Evolutionary conservation across 2,113 vertebrate species (phyloP).

Genomic region (Copsychus sechellarum): DNA sequence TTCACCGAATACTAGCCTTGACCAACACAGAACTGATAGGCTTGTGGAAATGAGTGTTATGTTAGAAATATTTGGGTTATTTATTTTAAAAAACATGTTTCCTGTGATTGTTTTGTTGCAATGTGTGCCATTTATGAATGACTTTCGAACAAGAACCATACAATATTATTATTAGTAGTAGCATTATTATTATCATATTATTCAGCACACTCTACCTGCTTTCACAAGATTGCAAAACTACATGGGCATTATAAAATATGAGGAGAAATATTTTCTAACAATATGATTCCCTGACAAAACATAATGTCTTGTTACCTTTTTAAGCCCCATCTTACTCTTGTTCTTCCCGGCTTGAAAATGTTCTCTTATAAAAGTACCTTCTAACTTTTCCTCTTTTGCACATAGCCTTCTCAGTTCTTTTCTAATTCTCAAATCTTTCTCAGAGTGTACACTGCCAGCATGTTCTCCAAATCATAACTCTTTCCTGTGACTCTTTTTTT

Average conservation of each 20-base stretch:
- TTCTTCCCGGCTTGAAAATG: not conserved
- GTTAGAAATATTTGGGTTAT: not conserved
- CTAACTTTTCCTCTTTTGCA: not conserved
- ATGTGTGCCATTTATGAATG: not conserved
- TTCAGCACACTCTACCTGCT: not conserved
- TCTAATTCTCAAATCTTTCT: not conserved
- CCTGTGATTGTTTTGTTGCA: not conserved
- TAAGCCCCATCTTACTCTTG: not conserved
- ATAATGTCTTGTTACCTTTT: not conserved
- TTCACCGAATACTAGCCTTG: not conserved
- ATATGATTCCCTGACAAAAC: not conserved
- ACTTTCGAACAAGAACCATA: not conserved
- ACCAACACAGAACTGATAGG: not conserved
- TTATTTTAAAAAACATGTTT: not conserved
- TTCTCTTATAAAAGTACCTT: not conserved
- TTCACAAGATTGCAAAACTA: not conserved
- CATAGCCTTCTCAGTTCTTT: not conserved
- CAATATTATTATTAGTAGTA: not conserved
- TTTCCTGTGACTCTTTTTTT: not conserved
- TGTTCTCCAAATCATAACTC: not conserved
- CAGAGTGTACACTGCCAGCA: not conserved
- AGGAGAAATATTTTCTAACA: not conserved
- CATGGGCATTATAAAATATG: not conserved
- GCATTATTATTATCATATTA: not conserved
- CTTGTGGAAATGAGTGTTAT: not conserved